Conservation (phyloP, 2,113 vertebrate species). For the Cyrtonyx montezumae region DNA sequence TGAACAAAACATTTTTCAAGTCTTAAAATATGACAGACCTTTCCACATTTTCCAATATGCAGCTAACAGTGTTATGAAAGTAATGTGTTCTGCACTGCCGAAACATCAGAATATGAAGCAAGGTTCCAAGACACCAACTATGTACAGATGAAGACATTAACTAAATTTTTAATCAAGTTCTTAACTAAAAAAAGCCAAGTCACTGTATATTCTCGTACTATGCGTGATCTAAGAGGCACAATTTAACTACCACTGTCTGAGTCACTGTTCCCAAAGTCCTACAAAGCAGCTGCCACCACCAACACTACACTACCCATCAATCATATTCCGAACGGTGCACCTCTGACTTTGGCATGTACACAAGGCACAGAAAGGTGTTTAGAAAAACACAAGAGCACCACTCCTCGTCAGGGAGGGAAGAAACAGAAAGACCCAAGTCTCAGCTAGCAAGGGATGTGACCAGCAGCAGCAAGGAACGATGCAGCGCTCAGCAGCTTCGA, state of each 20-base stretch:
- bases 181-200: not conserved
- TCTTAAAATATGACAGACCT: slow-evolving; percentile 29
- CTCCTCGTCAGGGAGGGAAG: not conserved
- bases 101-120: not conserved
- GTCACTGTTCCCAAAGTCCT: not conserved
- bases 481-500: not conserved
- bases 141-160: not conserved
- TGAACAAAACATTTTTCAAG: slow-evolving; percentile 75
- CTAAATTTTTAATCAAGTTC: not conserved
- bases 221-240: not conserved
- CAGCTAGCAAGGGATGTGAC: not conserved
- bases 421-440: not conserved
- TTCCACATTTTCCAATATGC: not conserved
- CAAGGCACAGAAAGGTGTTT: not conserved
- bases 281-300: not conserved
- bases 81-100: not conserved
- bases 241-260: not conserved
- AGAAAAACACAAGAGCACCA: not conserved
- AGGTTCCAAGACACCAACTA: not conserved
- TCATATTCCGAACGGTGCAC: not conserved
- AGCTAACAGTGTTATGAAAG: not conserved
- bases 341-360: not conserved
- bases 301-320: not conserved
- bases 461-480: not conserved
- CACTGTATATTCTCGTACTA: not conserved